A percentile compares a stretch with the other conserved stretches of the same genome.
phyloP scores from a whole-genome alignment of 2,888 invertebrate genomes.

The Drosophila rubida region DNA sequence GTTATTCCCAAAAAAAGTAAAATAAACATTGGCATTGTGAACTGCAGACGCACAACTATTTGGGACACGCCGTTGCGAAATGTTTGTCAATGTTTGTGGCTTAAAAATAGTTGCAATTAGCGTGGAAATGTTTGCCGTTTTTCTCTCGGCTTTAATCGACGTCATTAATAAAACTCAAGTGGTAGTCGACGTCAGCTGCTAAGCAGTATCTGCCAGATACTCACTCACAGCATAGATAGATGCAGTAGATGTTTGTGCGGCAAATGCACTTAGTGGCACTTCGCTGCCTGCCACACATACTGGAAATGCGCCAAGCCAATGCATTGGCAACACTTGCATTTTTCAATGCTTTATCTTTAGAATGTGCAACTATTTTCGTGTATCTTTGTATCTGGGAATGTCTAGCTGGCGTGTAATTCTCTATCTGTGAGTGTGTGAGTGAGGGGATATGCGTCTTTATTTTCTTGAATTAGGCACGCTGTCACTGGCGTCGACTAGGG shows the following conservation, averaged over 20 bases:
- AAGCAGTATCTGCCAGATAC: constrained; percentile 43
- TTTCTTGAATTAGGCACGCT: constrained; percentile 69
- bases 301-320: constrained; percentile 68
- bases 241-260: constrained; percentile 13
- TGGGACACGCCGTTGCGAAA: constrained; percentile 34
- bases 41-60: constrained; percentile 34
- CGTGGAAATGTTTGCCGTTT: constrained; percentile 28
- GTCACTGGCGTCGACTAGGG: constrained; percentile 35
- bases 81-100: constrained; percentile 22
- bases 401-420: constrained; percentile 14
- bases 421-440: constrained; percentile 7
- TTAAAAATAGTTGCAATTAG: constrained; percentile 56
- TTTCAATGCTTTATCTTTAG: constrained; percentile 53
- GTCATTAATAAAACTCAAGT: constrained; percentile 66
- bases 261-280: constrained; percentile 39
- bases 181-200: constrained; percentile 39
- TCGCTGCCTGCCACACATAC: constrained; percentile 29
- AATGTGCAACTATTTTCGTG: constrained; percentile 70
- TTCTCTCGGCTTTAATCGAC: constrained; percentile 41
- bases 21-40: constrained; percentile 34
- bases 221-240: neutral
- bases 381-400: constrained; percentile 54
- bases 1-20: constrained; percentile 23
- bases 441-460: constrained; percentile 32
- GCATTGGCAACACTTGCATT: constrained; percentile 61